A percentile compares a stretch with the other conserved stretches of the same genome.
Conservation (phyloP, 1,140 invertebrate species). For the Lerema accius region DNA sequence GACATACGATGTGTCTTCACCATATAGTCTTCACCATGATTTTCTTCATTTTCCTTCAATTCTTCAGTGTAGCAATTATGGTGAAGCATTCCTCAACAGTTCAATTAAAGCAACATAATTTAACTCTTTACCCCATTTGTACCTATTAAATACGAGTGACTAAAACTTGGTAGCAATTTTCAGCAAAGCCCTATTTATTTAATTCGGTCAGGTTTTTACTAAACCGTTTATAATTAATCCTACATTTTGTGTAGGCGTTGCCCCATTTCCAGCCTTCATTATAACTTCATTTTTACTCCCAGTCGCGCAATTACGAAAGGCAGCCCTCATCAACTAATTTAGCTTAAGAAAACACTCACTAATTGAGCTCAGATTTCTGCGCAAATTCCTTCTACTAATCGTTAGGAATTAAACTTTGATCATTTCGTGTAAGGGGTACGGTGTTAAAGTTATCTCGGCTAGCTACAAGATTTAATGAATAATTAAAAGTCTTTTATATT, state of each 20-base stretch:
- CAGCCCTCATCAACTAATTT: not conserved
- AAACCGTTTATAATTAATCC: not conserved
- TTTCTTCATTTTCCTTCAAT: no score
- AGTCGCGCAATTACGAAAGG: not conserved
- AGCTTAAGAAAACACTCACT: not conserved
- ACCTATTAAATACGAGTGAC: no score
- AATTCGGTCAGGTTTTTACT: not conserved
- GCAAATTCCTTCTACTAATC: not conserved
- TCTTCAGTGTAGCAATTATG: no score
- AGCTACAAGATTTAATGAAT: no score
- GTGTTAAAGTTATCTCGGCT: not conserved
- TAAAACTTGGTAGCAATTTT: not conserved
- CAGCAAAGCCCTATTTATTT: not conserved
- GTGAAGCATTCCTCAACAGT: no score
- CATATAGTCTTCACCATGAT: no score
- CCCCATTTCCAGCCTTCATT: not conserved
- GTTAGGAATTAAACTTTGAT: not conserved
- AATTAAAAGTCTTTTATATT: no score
- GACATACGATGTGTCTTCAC: no score
- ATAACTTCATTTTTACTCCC: not conserved
- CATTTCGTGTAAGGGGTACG: not conserved
- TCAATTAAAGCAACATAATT: no score
- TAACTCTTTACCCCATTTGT: no score
- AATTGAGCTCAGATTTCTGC: not conserved
- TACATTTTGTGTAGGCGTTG: not conserved